Evolutionary conservation across 2,797 vertebrate genomes (phyloP).

Genomic region (Acipenser ruthenus): DNA sequence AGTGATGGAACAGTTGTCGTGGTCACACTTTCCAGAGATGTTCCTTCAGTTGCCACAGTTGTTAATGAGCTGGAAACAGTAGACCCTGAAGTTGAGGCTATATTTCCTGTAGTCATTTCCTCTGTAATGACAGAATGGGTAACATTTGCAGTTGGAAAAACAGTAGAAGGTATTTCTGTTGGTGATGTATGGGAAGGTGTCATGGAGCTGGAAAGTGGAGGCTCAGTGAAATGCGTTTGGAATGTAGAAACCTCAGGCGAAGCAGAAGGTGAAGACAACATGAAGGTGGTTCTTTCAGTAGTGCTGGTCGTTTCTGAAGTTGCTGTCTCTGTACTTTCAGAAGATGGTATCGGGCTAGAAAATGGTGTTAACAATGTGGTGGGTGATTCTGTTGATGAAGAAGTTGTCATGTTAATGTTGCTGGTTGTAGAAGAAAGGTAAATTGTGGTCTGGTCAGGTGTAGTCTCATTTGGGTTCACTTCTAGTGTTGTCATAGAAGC

Average conservation of each 20-base stretch:
- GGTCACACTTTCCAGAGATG: slow-evolving; percentile 54
- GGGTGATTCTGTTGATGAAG: neutral
- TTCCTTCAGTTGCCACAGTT: slow-evolving; percentile 52
- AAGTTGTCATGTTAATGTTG: slow-evolving; percentile 8
- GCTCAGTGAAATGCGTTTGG: slow-evolving; percentile 32
- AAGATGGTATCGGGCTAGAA: neutral
- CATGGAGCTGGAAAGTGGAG: slow-evolving; percentile 37
- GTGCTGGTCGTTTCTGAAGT: slow-evolving; percentile 5
- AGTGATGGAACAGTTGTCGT: slow-evolving; percentile 51
- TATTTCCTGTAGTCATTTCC: slow-evolving; percentile 54
- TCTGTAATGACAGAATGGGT: slow-evolving; percentile 75
- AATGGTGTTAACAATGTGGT: neutral
- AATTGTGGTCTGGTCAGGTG: neutral
- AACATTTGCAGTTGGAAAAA: slow-evolving; percentile 49
- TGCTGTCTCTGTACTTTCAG: neutral
- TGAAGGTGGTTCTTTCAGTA: neutral
- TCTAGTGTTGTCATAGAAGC: neutral
- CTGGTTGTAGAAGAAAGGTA: neutral
- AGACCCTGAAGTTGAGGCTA: slow-evolving; percentile 63
- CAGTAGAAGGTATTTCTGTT: slow-evolving; percentile 27
- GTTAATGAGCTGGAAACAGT: slow-evolving; percentile 42
- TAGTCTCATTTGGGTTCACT: neutral
- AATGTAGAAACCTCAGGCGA: slow-evolving; percentile 28
- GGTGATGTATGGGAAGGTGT: slow-evolving; percentile 42
- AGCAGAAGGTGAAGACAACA: slow-evolving; percentile 19